phyloP scores from a whole-genome alignment of 2,113 vertebrate species.

The Ancistrus triradiatus region DNA sequence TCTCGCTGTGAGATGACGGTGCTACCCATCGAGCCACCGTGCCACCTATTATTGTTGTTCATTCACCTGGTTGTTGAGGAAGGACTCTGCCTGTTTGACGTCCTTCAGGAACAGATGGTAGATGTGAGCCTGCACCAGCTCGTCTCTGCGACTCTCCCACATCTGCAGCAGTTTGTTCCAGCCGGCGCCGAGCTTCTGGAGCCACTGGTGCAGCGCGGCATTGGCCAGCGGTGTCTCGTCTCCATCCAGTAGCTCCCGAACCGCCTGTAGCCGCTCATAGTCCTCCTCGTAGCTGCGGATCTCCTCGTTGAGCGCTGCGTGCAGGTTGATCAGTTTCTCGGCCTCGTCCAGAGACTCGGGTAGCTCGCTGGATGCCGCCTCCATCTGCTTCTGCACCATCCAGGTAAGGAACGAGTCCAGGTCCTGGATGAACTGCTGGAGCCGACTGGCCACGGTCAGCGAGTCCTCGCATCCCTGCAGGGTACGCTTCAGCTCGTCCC shows the following conservation, averaged over 20 bases:
- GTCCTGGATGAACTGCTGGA: slow-evolving; percentile 89
- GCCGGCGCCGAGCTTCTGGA: slow-evolving; percentile 87
- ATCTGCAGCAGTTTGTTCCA: slow-evolving; percentile 89
- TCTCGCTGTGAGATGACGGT: too few species aligned
- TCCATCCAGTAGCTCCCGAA: slow-evolving; percentile 81
- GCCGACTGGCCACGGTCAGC: slow-evolving; percentile 73
- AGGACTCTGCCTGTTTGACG: slow-evolving; percentile 75
- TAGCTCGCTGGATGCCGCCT: slow-evolving; percentile 72
- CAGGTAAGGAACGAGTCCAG: slow-evolving; percentile 86
- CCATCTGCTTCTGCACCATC: slow-evolving; percentile 85
- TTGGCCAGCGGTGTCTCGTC: slow-evolving; percentile 81
- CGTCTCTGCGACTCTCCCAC: slow-evolving; percentile 84
- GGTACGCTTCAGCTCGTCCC: slow-evolving; percentile 80
- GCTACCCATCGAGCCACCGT: too few species aligned
- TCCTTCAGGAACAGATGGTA: slow-evolving; percentile 90
- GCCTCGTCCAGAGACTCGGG: slow-evolving; percentile 78
- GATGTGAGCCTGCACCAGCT: slow-evolving; percentile 84
- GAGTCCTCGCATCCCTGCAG: slow-evolving; percentile 88
- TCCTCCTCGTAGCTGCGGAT: slow-evolving; percentile 88
- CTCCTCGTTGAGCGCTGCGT: slow-evolving; percentile 88
- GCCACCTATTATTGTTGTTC: too few species aligned
- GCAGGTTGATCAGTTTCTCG: slow-evolving; percentile 77
- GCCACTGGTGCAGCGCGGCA: slow-evolving; percentile 85
- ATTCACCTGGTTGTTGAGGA: slow-evolving; percentile 83
- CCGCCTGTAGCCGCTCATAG: slow-evolving; percentile 83